Conservation (phyloP, 2,113 vertebrate species). For the Trachemys scripta region DNA sequence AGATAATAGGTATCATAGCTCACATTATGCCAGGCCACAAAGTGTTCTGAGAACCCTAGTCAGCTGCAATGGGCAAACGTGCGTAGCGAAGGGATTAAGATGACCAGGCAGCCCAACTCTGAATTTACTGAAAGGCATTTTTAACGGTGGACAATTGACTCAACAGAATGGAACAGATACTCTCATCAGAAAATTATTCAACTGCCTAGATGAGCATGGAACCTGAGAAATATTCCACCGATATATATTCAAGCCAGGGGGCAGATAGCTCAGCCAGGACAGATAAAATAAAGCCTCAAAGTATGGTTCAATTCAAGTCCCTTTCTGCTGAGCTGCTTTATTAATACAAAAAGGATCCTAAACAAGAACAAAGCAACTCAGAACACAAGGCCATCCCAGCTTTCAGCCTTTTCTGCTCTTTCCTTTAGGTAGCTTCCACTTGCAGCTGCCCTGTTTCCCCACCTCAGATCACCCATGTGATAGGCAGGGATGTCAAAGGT, state of each 20-base stretch:
- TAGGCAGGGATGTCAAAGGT: neutral
- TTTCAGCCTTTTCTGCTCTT: neutral
- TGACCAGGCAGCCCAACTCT: neutral
- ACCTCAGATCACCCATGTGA: neutral
- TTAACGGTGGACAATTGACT: neutral
- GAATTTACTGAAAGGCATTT: neutral
- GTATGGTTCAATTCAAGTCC: neutral
- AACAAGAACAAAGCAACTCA: neutral
- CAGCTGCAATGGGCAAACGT: neutral
- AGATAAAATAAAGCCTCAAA: neutral
- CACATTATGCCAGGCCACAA: accelerated
- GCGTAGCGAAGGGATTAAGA: neutral
- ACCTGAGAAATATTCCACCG: neutral
- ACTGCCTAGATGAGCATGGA: neutral
- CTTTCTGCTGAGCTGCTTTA: neutral
- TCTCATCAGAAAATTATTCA: neutral
- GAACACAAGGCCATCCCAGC: neutral
- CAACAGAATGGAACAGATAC: neutral
- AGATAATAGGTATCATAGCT: neutral
- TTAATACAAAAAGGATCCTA: neutral
- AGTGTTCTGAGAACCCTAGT: neutral
- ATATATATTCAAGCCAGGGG: neutral
- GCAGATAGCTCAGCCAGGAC: neutral
- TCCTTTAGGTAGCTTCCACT: neutral
- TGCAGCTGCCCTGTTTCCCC: neutral